Evolutionary conservation across 2,888 invertebrate genomes (phyloP), one percentile per base, ranked within the genome.

Genomic region (Teinopalpus imperialis): DNA sequence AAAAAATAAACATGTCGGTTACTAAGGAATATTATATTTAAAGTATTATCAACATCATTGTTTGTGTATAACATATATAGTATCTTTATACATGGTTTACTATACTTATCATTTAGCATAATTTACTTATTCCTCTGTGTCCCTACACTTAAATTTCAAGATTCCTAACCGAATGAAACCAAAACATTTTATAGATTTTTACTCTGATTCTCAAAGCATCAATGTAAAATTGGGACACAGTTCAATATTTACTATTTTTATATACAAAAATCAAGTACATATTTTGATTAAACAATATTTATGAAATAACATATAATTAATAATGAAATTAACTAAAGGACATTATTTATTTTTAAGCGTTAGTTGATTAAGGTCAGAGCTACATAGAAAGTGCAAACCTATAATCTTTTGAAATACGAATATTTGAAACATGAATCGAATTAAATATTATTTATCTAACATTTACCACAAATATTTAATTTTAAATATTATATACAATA

Each of bases 21-120:
- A 49, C 48, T 54, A 56, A 37, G 47, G 43, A 48, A 54, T 56
- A 56, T 48, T 56, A 56, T 59, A 59, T 59, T 59, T 59, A 48
- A 51, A 44, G 50, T 49, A 54, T 54, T 56, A 53, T 49, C 50
- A 55, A 56, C 51, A 53, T 44, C 8, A 32, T 40, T 21, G 20
- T 27, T 39, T 34, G 47, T 53, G 50, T 59, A 54, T 59, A 26
- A 53, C 54, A 57, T 52, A 59, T 53, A 47, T 43, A 53, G 47
- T 49, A 48, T 45, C 16, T 57, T 57, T 57, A 56, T 58, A 58
- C 59, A 58, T 10, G 20, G 0, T 31, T 39, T 6, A 18, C 10
- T 24, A 30, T 7, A 44, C 24, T 36, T 26, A 31, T 18, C 36
- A 31, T 35, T 40, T 40, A 20, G 9, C 6, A 34, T 20, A 24